Base-by-base conservation (phyloP, 2,113 vertebrate species). In the Alligator sinensis region DNA sequence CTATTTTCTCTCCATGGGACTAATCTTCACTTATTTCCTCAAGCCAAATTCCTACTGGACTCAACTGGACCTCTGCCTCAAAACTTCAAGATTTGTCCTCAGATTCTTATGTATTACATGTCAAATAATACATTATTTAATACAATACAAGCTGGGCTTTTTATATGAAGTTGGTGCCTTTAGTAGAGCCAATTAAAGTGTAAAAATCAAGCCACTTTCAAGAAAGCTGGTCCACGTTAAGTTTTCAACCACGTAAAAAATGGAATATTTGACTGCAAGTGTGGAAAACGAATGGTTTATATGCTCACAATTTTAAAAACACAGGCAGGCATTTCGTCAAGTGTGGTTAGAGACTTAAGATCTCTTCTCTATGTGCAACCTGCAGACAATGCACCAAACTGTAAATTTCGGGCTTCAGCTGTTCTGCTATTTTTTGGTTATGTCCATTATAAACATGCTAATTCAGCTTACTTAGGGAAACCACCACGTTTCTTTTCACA, bases 291-390 rank as follows among this genome's bases (percentile, higher is more conserved):
- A 47, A 47, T 47, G 47, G 47, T 47, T 47, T 47, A 87, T 68
- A 77, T 68, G 63, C 58, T 80, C 38, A 9, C 86, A 91, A 47
- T 92, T 93, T 96, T 92, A 96, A 82, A 95, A 74, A 18, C 74
- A 47, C 61, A 84, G 91, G 86, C 87, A 93, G 14, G n/a, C 94
- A 80, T 68, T 94, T n/a, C 61, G 79, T 85, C 77, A 91, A 84
- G 80, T 92, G 85, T 58, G 58, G 57, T 64, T 94, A 95, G 68
- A 95, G 92, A 87, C 87, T 91, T 28, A 77, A 80, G 47, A 47
- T 47, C 94, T 95, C 74, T 57, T 3, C 2, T 80, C 91, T 60
- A 81, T 74, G 74, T 68, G 25, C 21, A 62, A 4, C 25, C 24
- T 61, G 30, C 0, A 87, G 22, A 82, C 81, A 89, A 25, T 7